phyloP scores from a whole-genome alignment of 23 tunicate genomes.

The Styela clava region DNA sequence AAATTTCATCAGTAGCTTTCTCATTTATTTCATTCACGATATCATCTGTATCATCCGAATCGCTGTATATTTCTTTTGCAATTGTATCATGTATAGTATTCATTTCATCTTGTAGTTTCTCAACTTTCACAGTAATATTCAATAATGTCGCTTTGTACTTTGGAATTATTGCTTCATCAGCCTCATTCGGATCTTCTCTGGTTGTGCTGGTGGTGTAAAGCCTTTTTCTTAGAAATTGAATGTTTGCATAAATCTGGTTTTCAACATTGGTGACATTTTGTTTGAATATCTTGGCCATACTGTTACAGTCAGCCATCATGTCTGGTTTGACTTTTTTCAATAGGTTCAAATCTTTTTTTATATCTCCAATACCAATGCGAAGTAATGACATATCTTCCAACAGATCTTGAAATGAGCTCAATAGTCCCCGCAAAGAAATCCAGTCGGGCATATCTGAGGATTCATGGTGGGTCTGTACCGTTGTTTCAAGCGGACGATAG shows the following conservation, averaged over 20 bases:
- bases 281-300: background rate
- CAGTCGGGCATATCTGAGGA: background rate
- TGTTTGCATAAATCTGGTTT: background rate
- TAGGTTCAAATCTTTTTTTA: background rate
- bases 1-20: background rate
- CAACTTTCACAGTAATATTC: background rate
- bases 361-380: constrained; percentile 4
- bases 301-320: background rate
- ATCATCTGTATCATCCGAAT: constrained; percentile 3
- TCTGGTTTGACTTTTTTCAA: background rate
- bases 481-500: background rate
- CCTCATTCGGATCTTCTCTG: background rate
- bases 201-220: background rate
- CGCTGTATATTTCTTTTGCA: background rate
- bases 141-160: background rate
- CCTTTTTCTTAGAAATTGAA: background rate
- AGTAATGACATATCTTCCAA: background rate
- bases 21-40: background rate
- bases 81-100: constrained; percentile 5
- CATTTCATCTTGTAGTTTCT: background rate
- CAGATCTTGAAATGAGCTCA: constrained; percentile 1
- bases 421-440: background rate
- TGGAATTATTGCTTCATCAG: constrained; percentile 7
- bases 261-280: background rate
- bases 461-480: background rate